Evolutionary conservation across 2,888 invertebrate genomes (phyloP), one percentile per base, ranked within the genome.

Genomic region (Lochmaea capreae): DNA sequence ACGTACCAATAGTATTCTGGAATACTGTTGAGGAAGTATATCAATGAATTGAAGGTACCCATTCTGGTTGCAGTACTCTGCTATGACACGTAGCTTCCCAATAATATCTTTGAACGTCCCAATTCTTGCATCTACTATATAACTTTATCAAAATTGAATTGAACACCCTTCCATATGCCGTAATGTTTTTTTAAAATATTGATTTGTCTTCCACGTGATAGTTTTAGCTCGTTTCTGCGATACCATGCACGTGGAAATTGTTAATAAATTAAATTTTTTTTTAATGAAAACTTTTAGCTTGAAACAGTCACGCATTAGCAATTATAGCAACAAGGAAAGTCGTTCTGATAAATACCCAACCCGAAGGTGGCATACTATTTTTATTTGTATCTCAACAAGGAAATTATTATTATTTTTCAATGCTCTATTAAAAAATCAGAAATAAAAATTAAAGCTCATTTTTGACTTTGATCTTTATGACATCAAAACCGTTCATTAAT

Each of bases 181-280:
- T n/a, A n/a, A 49, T 49, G n/a, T 14, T 49, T 49, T n/a, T 49
- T 49, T 49, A 14, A n/a, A 49, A 49, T 49, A 49, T 49, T 49
- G 49, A 49, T 49, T 49, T n/a, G 14, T 49, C 5, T n/a, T 14
- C 49, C n/a, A n/a, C 49, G 49, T 49, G 49, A 49, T 49, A 49
- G 49, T 49, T 49, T 49, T 49, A n/a, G 6, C 49, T 49, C 49
- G 49, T 49, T 49, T 49, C n/a, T 5, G 49, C 14, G 49, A 49
- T 49, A 49, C 49, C 49, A n/a, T 49, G 49, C 16, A 52, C 52
- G 52, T 22, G 66, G 14, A 49, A 52, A 66, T 66, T 66, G 12
- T 22, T 54, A 66, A 46, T 33, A 52, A 66, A 66, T 66, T 46
- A 66, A 14, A 22, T 12, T 18, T 66, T 52, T 66, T 66, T 52